Evolutionary conservation across 2,113 vertebrate species (phyloP).

Genomic region (Pachycephala philippinensis): DNA sequence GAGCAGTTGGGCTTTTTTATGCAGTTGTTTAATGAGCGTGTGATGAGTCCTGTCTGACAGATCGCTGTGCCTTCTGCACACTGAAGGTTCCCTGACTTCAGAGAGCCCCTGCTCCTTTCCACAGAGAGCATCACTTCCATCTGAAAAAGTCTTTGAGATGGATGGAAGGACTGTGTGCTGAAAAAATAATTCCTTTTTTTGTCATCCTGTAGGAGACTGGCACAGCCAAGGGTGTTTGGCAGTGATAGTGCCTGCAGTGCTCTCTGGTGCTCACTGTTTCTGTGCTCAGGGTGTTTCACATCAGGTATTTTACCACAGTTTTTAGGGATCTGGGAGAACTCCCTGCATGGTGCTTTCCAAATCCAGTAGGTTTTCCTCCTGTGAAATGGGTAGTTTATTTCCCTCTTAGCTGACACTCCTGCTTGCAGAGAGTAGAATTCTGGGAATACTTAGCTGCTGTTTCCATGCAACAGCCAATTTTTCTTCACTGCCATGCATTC

Average conservation of each 20-base stretch:
- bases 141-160: neutral
- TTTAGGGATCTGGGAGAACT: neutral
- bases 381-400: neutral
- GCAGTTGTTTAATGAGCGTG: neutral
- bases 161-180: neutral
- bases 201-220: neutral
- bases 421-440: neutral
- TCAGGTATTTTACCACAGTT: neutral
- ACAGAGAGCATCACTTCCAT: neutral
- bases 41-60: neutral
- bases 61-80: neutral
- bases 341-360: neutral
- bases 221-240: neutral
- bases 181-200: neutral
- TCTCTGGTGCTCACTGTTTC: neutral
- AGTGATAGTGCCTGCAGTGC: accelerated
- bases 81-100: neutral
- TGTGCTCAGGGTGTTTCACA: neutral
- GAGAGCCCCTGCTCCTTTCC: neutral
- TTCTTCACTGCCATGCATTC: neutral
- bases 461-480: constrained; percentile 26
- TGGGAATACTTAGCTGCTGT: constrained; percentile 13
- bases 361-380: neutral
- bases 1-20: neutral
- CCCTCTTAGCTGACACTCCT: neutral